phyloP scores from a whole-genome alignment of 2,113 vertebrate genomes.

The Ochotona curzoniae region DNA sequence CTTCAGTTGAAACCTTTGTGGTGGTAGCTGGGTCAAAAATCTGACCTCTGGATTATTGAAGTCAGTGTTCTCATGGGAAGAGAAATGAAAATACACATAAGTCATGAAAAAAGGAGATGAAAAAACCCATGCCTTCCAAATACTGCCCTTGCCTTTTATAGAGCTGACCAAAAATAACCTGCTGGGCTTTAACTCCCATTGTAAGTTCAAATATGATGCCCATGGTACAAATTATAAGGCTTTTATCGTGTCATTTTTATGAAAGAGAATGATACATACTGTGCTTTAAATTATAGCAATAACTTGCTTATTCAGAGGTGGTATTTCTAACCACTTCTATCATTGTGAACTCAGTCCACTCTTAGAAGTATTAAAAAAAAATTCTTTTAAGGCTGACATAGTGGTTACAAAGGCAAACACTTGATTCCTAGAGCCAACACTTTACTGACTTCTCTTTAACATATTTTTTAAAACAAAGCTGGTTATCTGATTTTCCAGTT shows the following conservation, averaged over 20 bases:
- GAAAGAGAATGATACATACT: slow-evolving; percentile 55
- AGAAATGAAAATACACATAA: slow-evolving; percentile 49
- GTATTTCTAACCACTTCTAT: slow-evolving; percentile 51
- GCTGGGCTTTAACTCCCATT: slow-evolving; percentile 43
- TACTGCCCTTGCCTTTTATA: slow-evolving; percentile 42
- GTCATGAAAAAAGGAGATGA: slow-evolving; percentile 55
- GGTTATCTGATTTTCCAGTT: slow-evolving; percentile 16
- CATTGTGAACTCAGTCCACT: slow-evolving; percentile 39
- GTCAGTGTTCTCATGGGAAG: slow-evolving; percentile 21
- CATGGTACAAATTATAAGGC: slow-evolving; percentile 65
- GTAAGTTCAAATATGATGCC: slow-evolving; percentile 65
- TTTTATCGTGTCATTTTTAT: slow-evolving; percentile 63
- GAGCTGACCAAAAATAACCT: slow-evolving; percentile 52
- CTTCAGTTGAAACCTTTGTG: background rate
- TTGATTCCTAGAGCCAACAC: slow-evolving; percentile 11
- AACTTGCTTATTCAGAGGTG: slow-evolving; percentile 57
- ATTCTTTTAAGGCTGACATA: slow-evolving; percentile 17
- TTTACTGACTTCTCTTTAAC: slow-evolving; percentile 60
- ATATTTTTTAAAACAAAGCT: slow-evolving; percentile 40
- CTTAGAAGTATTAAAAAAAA: slow-evolving; percentile 41
- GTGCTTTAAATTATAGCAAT: slow-evolving; percentile 61
- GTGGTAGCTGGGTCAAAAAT: slow-evolving; percentile 45
- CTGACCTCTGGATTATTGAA: slow-evolving; percentile 64
- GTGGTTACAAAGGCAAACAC: slow-evolving; percentile 3
- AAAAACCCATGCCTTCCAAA: slow-evolving; percentile 26